Evolutionary conservation across 2,797 vertebrate genomes (phyloP).

Genomic region (Clarias fuscus): DNA sequence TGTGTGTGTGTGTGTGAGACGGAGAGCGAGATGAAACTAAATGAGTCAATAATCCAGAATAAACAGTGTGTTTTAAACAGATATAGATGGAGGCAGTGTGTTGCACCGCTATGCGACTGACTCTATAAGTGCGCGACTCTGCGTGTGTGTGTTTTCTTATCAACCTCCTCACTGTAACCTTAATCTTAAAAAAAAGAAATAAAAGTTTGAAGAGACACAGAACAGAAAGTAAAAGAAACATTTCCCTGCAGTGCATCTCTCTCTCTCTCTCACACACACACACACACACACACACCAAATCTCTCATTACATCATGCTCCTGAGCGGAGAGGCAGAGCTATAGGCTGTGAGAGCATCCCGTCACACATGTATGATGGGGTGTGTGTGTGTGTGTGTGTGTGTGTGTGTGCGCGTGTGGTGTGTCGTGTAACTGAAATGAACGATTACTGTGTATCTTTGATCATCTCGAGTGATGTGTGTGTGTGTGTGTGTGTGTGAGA

Average conservation of each 20-base stretch:
- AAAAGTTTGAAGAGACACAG: background rate
- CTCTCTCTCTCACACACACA: too few relatives aligned
- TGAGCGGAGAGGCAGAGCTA: background rate
- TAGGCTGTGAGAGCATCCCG: background rate
- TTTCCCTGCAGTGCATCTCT: background rate
- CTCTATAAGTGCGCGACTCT: background rate
- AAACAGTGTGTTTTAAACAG: background rate
- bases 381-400: background rate
- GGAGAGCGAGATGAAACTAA: background rate
- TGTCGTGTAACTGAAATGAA: background rate
- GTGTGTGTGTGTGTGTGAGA: too few relatives aligned
- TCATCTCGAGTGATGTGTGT: background rate
- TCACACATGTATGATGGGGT: too few relatives aligned
- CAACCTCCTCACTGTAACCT: background rate
- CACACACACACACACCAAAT: background rate
- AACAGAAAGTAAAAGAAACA: background rate
- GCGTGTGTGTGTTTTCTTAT: background rate
- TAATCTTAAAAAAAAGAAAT: background rate
- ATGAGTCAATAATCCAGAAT: background rate
- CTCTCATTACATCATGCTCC: constrained; percentile 2
- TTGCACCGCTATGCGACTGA: background rate
- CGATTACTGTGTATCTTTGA: background rate
- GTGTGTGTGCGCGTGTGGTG: background rate
- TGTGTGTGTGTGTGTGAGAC: background rate
- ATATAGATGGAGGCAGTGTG: background rate